Conservation (phyloP, 2,888 invertebrate species). For the Dasysyrphus albostriatus region DNA sequence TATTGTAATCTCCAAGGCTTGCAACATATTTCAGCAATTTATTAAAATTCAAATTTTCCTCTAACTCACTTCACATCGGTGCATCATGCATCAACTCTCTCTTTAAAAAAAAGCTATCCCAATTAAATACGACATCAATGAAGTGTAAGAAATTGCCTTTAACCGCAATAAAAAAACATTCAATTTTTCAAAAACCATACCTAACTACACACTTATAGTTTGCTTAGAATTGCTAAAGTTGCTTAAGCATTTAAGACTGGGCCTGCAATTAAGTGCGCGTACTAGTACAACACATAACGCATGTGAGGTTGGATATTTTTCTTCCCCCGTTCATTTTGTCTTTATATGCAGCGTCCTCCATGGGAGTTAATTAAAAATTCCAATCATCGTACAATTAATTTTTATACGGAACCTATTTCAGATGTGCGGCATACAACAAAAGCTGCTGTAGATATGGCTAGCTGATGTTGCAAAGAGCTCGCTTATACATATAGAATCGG, state of each 20-base stretch:
- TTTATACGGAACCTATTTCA: constrained; percentile 70
- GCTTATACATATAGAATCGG: constrained; percentile 44
- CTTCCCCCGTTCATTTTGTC: constrained; percentile 46
- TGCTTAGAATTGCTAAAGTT: constrained; percentile 45
- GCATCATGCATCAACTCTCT: neutral
- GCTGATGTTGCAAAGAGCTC: constrained; percentile 35
- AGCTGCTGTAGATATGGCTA: constrained; percentile 37
- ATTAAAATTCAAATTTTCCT: constrained; percentile 1
- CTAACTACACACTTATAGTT: constrained; percentile 18
- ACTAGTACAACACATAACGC: constrained; percentile 53
- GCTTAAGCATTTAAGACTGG: constrained; percentile 48
- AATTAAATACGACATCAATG: constrained; percentile 39
- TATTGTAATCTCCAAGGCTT: no score
- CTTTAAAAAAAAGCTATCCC: neutral
- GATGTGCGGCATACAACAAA: constrained; percentile 74
- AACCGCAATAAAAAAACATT: constrained; percentile 55
- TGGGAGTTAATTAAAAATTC: constrained; percentile 76
- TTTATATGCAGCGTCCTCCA: constrained; percentile 43
- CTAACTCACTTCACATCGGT: neutral
- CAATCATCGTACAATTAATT: constrained; percentile 75
- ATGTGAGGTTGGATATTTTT: constrained; percentile 48
- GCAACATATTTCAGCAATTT: constrained; percentile 12
- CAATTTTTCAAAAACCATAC: constrained; percentile 44
- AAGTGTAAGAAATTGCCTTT: constrained; percentile 55
- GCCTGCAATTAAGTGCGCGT: constrained; percentile 29